Percentiles rank a stretch among this genome's conserved stretches.
Conservation (phyloP, 37 sponge, comb jelly and placozoan genomes). For the Axinella damicornis region DNA sequence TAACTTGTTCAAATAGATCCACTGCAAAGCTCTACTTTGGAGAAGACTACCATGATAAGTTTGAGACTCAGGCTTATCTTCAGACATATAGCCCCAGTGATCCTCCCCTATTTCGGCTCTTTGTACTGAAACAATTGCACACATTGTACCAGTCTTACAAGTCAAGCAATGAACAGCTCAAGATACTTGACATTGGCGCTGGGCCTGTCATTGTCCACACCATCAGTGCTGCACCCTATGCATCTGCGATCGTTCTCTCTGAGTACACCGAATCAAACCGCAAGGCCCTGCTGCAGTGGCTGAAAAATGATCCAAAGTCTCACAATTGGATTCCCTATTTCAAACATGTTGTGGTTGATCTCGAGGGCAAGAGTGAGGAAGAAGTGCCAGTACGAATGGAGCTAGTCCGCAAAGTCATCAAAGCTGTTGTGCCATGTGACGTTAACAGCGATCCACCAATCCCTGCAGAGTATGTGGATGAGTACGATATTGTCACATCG, state of each 20-base stretch:
- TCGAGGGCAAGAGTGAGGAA: conserved; percentile 36
- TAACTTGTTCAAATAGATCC: no score
- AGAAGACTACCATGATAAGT: no score
- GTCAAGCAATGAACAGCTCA: neutral
- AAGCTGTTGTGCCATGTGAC: conserved; percentile 56
- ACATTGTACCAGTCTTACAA: no score
- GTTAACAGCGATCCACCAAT: conserved; percentile 24
- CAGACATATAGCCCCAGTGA: no score
- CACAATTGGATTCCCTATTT: conserved; percentile 28
- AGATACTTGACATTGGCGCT: conserved; percentile 49
- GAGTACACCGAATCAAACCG: conserved; percentile 42
- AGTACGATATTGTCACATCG: conserved; percentile 37
- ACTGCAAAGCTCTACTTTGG: no score
- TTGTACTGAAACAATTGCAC: no score
- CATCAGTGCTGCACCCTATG: conserved; percentile 32
- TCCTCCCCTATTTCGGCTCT: no score
- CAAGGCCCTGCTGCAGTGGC: conserved; percentile 22
- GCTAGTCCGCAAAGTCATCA: conserved; percentile 16
- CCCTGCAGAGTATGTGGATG: neutral
- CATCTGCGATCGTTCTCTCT: conserved; percentile 45
- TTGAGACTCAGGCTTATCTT: no score
- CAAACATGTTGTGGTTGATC: conserved; percentile 43
- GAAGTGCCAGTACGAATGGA: conserved; percentile 22
- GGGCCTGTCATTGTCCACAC: conserved; percentile 25
- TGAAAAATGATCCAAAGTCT: conserved; percentile 21